phyloP scores from a whole-genome alignment of 2,113 vertebrate species.

The Dicentrarchus labrax region DNA sequence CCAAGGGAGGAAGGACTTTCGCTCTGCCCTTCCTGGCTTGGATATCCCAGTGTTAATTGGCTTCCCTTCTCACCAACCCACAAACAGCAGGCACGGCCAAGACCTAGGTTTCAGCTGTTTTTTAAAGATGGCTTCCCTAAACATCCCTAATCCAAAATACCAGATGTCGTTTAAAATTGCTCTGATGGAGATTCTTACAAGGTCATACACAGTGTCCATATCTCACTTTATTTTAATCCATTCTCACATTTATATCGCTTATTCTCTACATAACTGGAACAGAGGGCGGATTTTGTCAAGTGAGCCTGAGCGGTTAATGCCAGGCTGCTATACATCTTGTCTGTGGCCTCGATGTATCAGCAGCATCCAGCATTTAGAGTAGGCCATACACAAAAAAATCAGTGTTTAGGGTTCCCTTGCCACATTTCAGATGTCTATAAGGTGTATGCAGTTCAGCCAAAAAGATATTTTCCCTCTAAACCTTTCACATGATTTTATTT shows the following conservation, averaged over 20 bases:
- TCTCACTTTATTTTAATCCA: not conserved
- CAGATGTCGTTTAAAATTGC: not conserved
- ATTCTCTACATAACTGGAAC: not conserved
- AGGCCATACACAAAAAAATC: no score
- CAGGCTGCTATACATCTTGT: not conserved
- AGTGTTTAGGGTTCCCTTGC: no score
- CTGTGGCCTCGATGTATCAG: not conserved
- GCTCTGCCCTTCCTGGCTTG: conserved; percentile 36
- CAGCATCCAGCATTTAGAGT: no score
- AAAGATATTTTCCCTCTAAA: no score
- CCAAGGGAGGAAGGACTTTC: conserved; percentile 46
- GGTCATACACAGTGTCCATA: not conserved
- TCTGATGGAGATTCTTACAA: not conserved
- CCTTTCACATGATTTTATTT: no score
- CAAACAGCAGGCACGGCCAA: not conserved
- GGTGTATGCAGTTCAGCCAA: no score
- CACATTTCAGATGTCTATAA: no score
- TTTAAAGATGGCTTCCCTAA: conserved; percentile 9
- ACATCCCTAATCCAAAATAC: not conserved
- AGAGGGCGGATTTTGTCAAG: not conserved
- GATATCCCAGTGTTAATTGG: conserved; percentile 28
- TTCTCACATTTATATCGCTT: not conserved
- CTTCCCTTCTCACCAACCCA: conserved; percentile 34
- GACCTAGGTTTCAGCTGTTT: not conserved
- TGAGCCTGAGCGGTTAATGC: not conserved